These are phyloP conservation scores for Aldabrachelys gigantea DNA, from an alignment of 2,113 vertebrate species.

Conservation along the genomic window DNA sequence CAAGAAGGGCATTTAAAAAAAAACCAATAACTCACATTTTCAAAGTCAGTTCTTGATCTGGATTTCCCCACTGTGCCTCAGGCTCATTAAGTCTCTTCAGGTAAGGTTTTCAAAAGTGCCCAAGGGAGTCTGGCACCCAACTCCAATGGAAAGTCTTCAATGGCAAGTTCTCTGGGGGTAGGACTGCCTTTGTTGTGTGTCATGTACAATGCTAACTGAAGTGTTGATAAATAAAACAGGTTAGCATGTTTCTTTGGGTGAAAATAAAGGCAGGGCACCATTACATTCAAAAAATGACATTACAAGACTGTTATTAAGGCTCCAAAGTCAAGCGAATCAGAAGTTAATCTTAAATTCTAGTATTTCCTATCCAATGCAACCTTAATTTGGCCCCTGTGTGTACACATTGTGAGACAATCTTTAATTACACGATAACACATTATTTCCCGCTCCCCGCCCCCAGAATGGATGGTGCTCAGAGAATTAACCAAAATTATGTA, in stretches of 20 bases:
- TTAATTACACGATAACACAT: too few relatives aligned
- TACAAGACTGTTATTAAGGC: too few relatives aligned
- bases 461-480: too few relatives aligned
- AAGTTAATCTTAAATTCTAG: too few relatives aligned
- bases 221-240: background rate
- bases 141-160: background rate
- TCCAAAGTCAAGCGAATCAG: too few relatives aligned
- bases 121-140: background rate
- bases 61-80: background rate
- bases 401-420: too few relatives aligned
- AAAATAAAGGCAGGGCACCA: background rate
- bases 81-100: background rate
- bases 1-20: background rate
- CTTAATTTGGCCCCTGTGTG: too few relatives aligned
- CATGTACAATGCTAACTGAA: background rate
- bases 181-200: background rate
- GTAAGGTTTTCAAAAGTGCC: background rate
- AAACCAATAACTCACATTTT: background rate
- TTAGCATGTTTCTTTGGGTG: background rate
- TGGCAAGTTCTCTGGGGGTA: background rate
- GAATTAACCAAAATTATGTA: too few relatives aligned
- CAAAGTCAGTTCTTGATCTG: background rate
- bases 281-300: background rate
- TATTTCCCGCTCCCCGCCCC: too few relatives aligned
- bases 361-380: too few relatives aligned